Conservation (phyloP, 2,113 vertebrate genomes). For the Prionailurus bengalensis region DNA sequence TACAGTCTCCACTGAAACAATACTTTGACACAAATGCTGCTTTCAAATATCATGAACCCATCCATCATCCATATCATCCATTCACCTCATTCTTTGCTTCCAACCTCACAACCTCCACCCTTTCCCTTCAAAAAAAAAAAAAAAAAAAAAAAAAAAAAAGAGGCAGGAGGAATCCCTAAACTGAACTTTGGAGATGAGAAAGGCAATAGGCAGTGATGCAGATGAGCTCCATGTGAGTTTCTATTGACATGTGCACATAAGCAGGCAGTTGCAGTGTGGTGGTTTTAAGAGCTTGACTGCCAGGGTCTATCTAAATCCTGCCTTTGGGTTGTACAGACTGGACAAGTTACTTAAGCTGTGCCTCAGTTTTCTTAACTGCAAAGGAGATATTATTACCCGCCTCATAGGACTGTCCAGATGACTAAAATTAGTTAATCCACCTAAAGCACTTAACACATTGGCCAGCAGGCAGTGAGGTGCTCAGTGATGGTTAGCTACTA, state of each 20-base stretch:
- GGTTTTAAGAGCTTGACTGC: background rate
- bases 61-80: background rate
- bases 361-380: background rate
- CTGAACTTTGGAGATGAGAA: background rate
- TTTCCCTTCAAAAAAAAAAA: background rate
- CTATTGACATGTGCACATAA: background rate
- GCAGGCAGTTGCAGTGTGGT: background rate
- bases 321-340: background rate
- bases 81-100: constrained; percentile 5
- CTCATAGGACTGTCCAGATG: background rate
- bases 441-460: background rate
- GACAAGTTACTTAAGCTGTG: background rate
- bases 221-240: background rate
- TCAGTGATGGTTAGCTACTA: background rate
- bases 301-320: constrained; percentile 12
- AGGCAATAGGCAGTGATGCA: background rate
- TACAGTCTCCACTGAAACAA: background rate
- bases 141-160: background rate
- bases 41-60: background rate
- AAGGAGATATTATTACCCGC: background rate
- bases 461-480: background rate
- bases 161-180: background rate
- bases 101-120: background rate
- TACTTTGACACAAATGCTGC: background rate
- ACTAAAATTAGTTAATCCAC: constrained; percentile 38